A percentile compares a stretch with the other conserved stretches of the same genome.
Evolutionary conservation across 2,888 invertebrate genomes (phyloP).

Genomic region (Scelioninae gen. 1): DNA sequence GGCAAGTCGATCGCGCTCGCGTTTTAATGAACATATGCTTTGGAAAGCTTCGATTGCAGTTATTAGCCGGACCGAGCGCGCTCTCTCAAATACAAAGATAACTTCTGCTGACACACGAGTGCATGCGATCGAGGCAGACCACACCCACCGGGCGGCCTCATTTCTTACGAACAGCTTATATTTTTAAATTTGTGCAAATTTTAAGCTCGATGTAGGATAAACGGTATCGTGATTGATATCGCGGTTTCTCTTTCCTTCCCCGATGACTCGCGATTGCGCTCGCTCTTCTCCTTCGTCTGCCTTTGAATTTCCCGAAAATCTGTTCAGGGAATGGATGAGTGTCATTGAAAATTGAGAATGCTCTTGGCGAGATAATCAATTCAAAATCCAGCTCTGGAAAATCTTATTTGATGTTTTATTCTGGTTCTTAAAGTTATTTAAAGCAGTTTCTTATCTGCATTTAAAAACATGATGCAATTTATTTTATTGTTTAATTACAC

Average conservation of each 20-base stretch:
- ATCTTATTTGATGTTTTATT: too few species aligned
- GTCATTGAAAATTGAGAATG: too few species aligned
- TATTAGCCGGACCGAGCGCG: slow-evolving; percentile 58
- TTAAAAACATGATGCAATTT: too few species aligned
- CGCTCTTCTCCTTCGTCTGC: neutral
- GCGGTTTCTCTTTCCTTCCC: slow-evolving; percentile 13
- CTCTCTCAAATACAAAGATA: slow-evolving; percentile 64
- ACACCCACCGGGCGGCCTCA: slow-evolving; percentile 65
- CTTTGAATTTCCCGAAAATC: too few species aligned
- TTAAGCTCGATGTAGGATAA: slow-evolving; percentile 49
- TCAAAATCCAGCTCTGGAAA: too few species aligned
- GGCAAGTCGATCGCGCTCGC: slow-evolving; percentile 4
- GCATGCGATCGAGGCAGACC: slow-evolving; percentile 57
- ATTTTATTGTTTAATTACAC: too few species aligned
- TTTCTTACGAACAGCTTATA: slow-evolving; percentile 52
- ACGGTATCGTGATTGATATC: slow-evolving; percentile 30
- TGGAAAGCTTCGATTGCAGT: slow-evolving; percentile 64
- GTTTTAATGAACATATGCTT: slow-evolving; percentile 41
- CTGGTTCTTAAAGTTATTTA: too few species aligned
- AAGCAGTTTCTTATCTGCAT: too few species aligned
- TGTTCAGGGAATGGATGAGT: too few species aligned
- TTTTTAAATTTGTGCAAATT: slow-evolving; percentile 54
- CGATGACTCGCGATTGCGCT: neutral
- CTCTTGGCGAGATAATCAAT: too few species aligned
- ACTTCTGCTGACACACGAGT: slow-evolving; percentile 38